Evolutionary conservation across 2,113 vertebrate species (phyloP).

Genomic region (Calyptommatus sinebrachiatus): DNA sequence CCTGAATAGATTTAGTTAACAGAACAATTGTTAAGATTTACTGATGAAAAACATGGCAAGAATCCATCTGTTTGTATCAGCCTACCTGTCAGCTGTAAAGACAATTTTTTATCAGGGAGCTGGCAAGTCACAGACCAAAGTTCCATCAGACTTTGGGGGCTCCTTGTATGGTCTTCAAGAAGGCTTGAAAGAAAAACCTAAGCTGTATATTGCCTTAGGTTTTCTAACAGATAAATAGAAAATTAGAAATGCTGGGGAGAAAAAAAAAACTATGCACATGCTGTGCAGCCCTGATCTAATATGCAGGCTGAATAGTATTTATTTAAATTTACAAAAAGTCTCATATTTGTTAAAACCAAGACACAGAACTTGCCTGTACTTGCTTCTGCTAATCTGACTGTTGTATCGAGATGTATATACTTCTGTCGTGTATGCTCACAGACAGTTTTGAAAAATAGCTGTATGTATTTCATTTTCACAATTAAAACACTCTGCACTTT

Average conservation of each 20-base stretch:
- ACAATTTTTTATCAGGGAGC: not conserved
- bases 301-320: too few relatives aligned
- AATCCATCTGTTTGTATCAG: not conserved
- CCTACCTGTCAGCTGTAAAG: not conserved
- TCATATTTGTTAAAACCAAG: not conserved
- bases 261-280: too few relatives aligned
- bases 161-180: not conserved
- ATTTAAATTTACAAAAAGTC: not conserved
- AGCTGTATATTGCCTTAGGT: not conserved
- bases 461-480: not conserved
- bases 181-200: too few relatives aligned
- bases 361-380: not conserved
- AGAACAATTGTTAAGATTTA: not conserved
- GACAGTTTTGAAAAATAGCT: not conserved
- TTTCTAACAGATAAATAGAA: too few relatives aligned
- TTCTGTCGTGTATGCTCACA: not conserved
- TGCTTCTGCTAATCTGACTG: not conserved
- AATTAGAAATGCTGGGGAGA: too few relatives aligned
- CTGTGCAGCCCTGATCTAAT: too few relatives aligned
- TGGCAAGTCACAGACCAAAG: not conserved
- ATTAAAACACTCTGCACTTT: constrained; percentile 5
- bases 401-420: not conserved
- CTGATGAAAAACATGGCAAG: not conserved
- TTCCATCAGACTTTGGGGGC: not conserved
- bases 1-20: not conserved